These are phyloP conservation scores for Harlomillsia oculata DNA, from an alignment of 1,140 invertebrate genomes.

Conservation along the genomic window DNA sequence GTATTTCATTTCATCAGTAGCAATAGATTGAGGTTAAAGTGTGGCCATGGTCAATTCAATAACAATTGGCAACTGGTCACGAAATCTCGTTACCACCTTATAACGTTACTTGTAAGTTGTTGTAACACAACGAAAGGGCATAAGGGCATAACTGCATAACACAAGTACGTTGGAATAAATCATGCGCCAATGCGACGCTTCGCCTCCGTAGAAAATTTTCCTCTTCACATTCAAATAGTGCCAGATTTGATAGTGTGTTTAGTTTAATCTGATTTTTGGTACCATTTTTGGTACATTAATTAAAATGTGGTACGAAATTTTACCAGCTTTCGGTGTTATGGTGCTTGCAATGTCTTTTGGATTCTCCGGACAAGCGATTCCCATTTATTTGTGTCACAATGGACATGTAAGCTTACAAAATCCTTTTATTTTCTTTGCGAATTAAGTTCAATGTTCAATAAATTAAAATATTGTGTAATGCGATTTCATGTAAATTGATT, in stretches of 20 bases:
- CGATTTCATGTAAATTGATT: background rate
- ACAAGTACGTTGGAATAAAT: too few relatives aligned
- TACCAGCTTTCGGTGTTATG: constrained; percentile 24
- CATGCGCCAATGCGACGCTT: too few relatives aligned
- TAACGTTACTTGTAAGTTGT: too few relatives aligned
- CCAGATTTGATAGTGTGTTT: background rate
- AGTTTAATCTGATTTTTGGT: background rate
- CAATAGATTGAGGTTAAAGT: too few relatives aligned
- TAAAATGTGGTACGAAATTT: constrained; percentile 33
- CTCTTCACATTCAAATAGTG: background rate
- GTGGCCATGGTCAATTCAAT: too few relatives aligned
- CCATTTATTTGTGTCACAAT: background rate
- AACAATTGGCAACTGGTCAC: too few relatives aligned
- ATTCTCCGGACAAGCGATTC: background rate
- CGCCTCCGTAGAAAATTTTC: too few relatives aligned
- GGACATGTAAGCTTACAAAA: constrained; percentile 18
- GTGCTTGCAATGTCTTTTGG: constrained; percentile 18
- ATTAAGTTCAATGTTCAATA: background rate
- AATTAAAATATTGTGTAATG: background rate
- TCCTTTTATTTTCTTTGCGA: background rate
- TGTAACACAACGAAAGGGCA: too few relatives aligned
- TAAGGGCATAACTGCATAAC: too few relatives aligned
- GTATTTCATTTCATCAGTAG: too few relatives aligned
- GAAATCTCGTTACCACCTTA: too few relatives aligned
- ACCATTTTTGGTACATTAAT: background rate